phyloP scores from a whole-genome alignment of 2,888 invertebrate species.

The Gibbula magus region DNA sequence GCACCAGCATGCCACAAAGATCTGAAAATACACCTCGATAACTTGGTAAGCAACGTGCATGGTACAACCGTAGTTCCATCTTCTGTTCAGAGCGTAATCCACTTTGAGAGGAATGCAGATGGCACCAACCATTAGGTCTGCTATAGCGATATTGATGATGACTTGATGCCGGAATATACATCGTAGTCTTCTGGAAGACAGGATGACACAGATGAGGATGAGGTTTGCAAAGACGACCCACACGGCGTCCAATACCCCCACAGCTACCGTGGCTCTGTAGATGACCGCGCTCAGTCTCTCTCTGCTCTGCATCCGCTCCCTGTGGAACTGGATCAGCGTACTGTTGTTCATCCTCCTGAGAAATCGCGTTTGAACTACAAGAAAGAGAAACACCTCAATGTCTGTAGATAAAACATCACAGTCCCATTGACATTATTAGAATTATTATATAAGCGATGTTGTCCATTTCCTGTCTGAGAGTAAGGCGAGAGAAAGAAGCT shows the following conservation, averaged over 20 bases:
- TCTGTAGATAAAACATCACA: too few relatives aligned
- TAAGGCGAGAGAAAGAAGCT: too few relatives aligned
- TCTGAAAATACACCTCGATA: neutral
- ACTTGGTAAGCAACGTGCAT: constrained; percentile 5
- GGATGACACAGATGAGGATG: neutral
- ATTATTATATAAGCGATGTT: too few relatives aligned
- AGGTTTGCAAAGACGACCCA: neutral
- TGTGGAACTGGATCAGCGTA: neutral
- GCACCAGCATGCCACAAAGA: too few relatives aligned
- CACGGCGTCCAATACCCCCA: neutral
- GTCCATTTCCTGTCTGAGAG: too few relatives aligned
- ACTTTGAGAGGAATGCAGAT: neutral
- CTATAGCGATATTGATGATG: neutral
- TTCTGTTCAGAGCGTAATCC: neutral
- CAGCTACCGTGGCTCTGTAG: neutral
- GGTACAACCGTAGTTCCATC: neutral
- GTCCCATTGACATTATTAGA: too few relatives aligned
- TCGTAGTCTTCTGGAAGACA: neutral
- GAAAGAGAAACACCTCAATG: too few relatives aligned
- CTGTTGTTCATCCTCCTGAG: neutral
- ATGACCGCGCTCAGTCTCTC: neutral
- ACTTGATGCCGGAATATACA: neutral
- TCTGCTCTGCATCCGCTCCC: neutral
- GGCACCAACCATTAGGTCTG: neutral
- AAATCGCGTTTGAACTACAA: neutral